Percentiles rank a stretch among this genome's conserved stretches.
These are phyloP conservation scores for Spea hammondii DNA, from an alignment of 2,797 vertebrate species.

Conservation along the genomic window DNA sequence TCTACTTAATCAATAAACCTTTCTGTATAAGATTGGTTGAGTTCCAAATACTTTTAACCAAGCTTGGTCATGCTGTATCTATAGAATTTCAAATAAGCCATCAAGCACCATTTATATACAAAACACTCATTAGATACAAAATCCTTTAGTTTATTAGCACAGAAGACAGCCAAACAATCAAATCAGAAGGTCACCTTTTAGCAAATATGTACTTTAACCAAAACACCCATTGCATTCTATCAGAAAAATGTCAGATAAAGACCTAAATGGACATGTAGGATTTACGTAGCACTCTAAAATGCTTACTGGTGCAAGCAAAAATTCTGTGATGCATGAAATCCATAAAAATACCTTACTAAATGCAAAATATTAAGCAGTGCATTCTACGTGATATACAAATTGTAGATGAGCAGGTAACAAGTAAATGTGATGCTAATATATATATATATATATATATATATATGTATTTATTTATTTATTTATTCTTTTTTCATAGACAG, in stretches of 20 bases:
- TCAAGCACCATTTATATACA: conserved; percentile 66
- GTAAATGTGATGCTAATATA: too few species aligned
- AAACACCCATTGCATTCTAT: conserved; percentile 56
- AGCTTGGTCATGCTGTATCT: conserved; percentile 46
- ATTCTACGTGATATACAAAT: too few species aligned
- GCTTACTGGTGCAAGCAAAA: too few species aligned
- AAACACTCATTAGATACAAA: conserved; percentile 64
- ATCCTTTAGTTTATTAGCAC: conserved; percentile 63
- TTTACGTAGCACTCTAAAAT: too few species aligned
- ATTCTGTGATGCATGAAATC: too few species aligned
- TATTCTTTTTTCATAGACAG: too few species aligned
- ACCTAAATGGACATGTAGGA: conserved; percentile 23
- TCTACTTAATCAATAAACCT: conserved; percentile 67
- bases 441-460: too few species aligned
- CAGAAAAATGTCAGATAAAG: conserved; percentile 37
- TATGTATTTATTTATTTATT: too few species aligned
- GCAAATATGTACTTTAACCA: conserved; percentile 51
- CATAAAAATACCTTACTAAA: too few species aligned
- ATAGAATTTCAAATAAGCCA: conserved; percentile 65
- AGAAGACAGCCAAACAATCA: conserved; percentile 57
- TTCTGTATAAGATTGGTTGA: conserved; percentile 61
- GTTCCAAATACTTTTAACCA: conserved; percentile 59
- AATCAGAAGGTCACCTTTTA: conserved; percentile 63
- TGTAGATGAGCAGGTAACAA: too few species aligned
- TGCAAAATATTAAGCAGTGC: too few species aligned